Evolutionary conservation across 53 echinoderm and acorn worm species (phyloP), one percentile per base, ranked within the genome.

Genomic region (Zoroaster sp.): DNA sequence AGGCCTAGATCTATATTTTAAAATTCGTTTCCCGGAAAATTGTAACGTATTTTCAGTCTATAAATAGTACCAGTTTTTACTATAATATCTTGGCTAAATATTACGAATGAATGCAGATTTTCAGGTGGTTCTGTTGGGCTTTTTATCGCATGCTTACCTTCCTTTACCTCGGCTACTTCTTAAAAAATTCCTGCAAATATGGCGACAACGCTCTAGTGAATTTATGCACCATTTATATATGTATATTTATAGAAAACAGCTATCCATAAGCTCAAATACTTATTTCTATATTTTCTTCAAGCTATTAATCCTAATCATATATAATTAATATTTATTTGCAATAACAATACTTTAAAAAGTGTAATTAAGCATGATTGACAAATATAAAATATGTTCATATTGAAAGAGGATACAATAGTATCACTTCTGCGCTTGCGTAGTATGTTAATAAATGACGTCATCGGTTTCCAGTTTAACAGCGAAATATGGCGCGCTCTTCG

Each of bases 321-420:
- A 54, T 18, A 23, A 1, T 28, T 4, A 21, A 25, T 74, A 21
- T 74, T 40, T 73, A 63, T 18, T 18, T 63, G 20, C 20, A 18
- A 18, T 14, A 63, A 18, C 4, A 4, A 34, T 6, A 12, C 4
- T n/a, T 23, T 23, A 18, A 40, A 7, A 3, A 8, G 5, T 6
- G 37, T 40, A 36, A 23, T 18, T 23, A 74, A 20, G 5, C 21
- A 12, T 23, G 40, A 4, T 38, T 23, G 39, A 42, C 17, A 2
- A 1, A 7, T 43, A 44, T 40, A 25, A 63, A 37, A 35, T 36
- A 1, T 41, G 2, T 23, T 14, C 0, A 40, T 9, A 63, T 17
- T 28, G 80, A 80, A 80, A 80, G 80, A 80, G n/a, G n/a, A n/a
- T n/a, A n/a, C n/a, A n/a, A n/a, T n/a, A n/a, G 80, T 37, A 63